Evolutionary conservation across 2,113 vertebrate species (phyloP).

Genomic region (Platysteira castanea): DNA sequence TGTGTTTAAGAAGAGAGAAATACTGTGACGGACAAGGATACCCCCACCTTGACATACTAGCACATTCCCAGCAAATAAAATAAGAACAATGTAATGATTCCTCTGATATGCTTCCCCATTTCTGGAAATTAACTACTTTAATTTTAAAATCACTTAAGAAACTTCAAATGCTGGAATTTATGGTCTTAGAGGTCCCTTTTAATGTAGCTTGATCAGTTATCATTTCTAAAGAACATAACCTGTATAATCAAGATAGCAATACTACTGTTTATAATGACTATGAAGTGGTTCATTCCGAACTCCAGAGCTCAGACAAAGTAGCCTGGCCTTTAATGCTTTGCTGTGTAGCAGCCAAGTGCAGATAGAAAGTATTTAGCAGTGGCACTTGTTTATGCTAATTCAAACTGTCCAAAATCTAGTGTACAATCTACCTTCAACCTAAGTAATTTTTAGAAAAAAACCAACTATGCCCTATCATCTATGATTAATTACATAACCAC

Average conservation of each 20-base stretch:
- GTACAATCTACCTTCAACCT: not conserved
- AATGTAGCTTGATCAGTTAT: not conserved
- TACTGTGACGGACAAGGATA: not conserved
- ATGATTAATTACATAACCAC: not conserved
- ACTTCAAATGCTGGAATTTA: not conserved
- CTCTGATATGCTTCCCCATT: not conserved
- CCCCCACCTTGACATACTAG: not conserved
- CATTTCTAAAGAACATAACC: not conserved
- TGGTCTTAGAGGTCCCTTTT: not conserved
- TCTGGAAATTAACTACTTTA: not conserved
- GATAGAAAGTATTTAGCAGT: not conserved
- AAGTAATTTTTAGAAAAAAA: not conserved
- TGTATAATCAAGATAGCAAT: not conserved
- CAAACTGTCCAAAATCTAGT: not conserved
- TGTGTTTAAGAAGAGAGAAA: not conserved
- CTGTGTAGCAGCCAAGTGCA: not conserved
- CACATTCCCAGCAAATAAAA: not conserved
- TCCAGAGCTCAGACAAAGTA: not conserved
- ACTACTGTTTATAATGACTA: not conserved
- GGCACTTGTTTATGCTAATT: not conserved
- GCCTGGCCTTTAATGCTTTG: not conserved
- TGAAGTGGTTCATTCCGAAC: not conserved
- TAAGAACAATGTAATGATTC: not conserved
- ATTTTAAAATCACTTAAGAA: not conserved
- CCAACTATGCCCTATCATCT: not conserved